These are phyloP conservation scores for Standfussiana lucernea DNA, from an alignment of 2,888 invertebrate species.

Conservation along the genomic window DNA sequence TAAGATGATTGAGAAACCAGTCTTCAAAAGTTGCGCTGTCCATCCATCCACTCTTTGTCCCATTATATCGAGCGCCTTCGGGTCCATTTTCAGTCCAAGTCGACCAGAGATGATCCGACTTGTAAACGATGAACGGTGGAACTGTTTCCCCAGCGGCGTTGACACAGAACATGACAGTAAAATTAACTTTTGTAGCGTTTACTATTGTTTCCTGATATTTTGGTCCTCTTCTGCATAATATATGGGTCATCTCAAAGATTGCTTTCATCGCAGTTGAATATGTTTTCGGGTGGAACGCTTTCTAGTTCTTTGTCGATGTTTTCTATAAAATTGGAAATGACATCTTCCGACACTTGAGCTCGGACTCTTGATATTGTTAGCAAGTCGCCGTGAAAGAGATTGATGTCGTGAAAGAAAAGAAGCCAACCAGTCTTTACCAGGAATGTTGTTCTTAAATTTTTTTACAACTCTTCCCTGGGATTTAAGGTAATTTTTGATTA, in stretches of 20 bases:
- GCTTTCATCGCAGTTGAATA: not conserved
- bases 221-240: constrained; percentile 13
- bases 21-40: constrained; percentile 7
- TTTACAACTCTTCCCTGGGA: constrained; percentile 9
- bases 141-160: constrained; percentile 5
- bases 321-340: constrained; percentile 13
- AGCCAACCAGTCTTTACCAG: constrained; percentile 13
- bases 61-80: not conserved
- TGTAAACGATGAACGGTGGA: not conserved
- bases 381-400: constrained; percentile 2
- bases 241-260: constrained; percentile 8
- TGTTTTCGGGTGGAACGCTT: constrained; percentile 24
- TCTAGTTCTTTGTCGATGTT: constrained; percentile 16
- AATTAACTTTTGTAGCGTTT: constrained; percentile 11
- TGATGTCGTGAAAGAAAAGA: constrained; percentile 8
- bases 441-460: constrained; percentile 7
- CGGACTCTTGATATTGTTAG: constrained; percentile 15
- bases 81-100: not conserved
- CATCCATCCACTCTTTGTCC: constrained; percentile 4
- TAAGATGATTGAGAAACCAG: constrained; percentile 8
- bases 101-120: not conserved
- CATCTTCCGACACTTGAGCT: constrained; percentile 16
- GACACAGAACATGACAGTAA: constrained; percentile 10
- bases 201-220: constrained; percentile 12
- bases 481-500: constrained; percentile 19